Conservation (phyloP, 2,113 vertebrate species). For the Callorhinus ursinus region DNA sequence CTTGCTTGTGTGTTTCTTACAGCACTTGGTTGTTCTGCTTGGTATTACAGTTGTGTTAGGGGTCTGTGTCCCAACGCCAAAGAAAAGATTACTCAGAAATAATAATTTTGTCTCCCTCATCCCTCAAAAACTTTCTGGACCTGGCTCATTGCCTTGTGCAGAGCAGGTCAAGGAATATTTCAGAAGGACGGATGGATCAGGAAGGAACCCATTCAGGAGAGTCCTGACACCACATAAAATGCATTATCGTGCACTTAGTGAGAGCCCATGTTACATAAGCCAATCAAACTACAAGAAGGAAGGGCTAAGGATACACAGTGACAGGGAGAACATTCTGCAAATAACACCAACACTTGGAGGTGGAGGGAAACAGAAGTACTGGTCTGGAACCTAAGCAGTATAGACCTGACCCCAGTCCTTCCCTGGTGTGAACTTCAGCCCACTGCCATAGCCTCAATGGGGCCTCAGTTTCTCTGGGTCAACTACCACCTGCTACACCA, state of each 20-base stretch:
- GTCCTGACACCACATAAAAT: background rate
- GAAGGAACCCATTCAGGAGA: background rate
- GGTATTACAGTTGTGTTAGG: background rate
- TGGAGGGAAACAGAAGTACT: background rate
- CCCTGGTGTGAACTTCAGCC: rapidly evolving
- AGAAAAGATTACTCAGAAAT: background rate
- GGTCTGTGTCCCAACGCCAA: background rate
- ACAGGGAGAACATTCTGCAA: too few relatives aligned
- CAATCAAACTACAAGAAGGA: background rate
- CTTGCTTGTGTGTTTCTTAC: background rate
- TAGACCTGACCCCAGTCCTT: background rate
- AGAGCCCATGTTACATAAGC: background rate
- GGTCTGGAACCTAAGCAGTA: background rate
- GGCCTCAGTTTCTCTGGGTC: background rate
- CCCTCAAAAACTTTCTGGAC: background rate
- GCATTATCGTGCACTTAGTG: background rate
- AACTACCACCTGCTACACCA: background rate
- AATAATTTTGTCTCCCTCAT: background rate
- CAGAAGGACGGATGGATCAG: background rate
- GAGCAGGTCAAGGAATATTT: background rate
- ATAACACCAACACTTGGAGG: background rate
- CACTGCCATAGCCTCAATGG: rapidly evolving
- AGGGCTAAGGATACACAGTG: background rate
- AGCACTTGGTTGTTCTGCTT: background rate
- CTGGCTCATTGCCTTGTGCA: background rate